Percentiles rank a stretch among this genome's conserved stretches.
Evolutionary conservation across 2,888 invertebrate genomes (phyloP).

Genomic region (Andrena hattorfiana): DNA sequence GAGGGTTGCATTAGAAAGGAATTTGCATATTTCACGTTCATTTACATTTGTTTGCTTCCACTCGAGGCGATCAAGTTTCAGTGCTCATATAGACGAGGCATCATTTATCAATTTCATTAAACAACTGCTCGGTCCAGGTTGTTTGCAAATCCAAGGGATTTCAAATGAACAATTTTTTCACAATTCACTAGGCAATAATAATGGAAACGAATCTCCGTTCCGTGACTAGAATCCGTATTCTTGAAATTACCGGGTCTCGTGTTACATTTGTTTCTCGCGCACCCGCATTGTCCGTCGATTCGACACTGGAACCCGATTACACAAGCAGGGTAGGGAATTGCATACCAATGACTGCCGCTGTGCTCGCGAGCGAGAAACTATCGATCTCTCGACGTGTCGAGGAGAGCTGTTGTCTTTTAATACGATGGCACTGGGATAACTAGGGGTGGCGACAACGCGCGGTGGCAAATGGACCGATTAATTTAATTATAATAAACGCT

Average conservation of each 20-base stretch:
- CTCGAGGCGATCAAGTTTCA: no score
- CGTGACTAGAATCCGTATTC: constrained; percentile 18
- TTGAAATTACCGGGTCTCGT: constrained; percentile 7
- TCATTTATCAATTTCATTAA: no score
- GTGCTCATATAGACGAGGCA: no score
- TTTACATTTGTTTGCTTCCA: no score
- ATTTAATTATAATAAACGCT: constrained; percentile 11
- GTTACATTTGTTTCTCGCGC: constrained; percentile 16
- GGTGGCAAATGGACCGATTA: not conserved
- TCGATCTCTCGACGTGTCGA: constrained; percentile 4
- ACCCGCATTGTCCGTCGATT: constrained; percentile 13
- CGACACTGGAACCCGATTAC: constrained; percentile 11
- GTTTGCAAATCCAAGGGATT: not conserved
- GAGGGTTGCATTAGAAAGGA: no score
- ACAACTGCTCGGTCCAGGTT: no score
- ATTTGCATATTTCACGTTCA: no score
- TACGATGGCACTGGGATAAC: not conserved
- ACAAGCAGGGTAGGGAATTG: constrained; percentile 8
- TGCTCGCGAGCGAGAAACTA: not conserved
- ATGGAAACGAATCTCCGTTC: constrained; percentile 16
- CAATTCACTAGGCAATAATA: no score
- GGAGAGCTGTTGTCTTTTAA: not conserved
- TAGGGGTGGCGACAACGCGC: not conserved
- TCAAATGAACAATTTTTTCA: not conserved
- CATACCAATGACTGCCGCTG: not conserved